Evolutionary conservation across 2,888 invertebrate genomes (phyloP), one percentile per base, ranked within the genome.

Genomic region (Uropetala carovei): DNA sequence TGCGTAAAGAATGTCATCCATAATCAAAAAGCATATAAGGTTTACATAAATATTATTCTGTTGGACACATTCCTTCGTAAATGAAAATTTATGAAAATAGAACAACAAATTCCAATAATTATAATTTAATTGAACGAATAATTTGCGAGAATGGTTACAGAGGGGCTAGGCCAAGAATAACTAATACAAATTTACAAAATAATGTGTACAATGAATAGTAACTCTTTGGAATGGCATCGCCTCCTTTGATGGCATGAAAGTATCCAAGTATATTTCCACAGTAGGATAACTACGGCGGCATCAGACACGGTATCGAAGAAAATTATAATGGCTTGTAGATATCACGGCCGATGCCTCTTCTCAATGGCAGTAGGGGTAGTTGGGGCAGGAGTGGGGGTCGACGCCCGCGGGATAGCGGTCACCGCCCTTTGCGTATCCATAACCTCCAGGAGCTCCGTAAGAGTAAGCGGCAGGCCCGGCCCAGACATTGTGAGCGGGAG

Each of bases 331-430:
- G n/a, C n/a, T 64, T n/a, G 8, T 13, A 64, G 64, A n/a, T 64
- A 5, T 64, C 64, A 43, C 43, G 43, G 43, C 43, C 43, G 43
- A 7, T n/a, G 10, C 14, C 10, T 57, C 56, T 56, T 14, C 7
- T 84, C 11, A 60, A 16, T 86, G 86, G 30, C 86, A 86, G 86
- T 86, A 86, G 10, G 86, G 86, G 60, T 86, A 86, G 60, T 86
- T 86, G 18, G 86, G 86, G 60, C 86, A 86, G 30, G 86, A 3
- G 30, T 86, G 86, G 14, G 86, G 86, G 86, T 60, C 16, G 13
- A 86, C 60, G 5, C 60, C 60, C 11, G 86, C 86, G 4, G 86
- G 86, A 30, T 86, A 86, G 8, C 59, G 86, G 30, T 59, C 86
- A 30, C 86, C 86, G 56, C 68, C 68, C 68, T 68, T 68, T n/a